These are phyloP conservation scores for Melanerpes aurifrons DNA, from an alignment of 2,113 vertebrate genomes.

Conservation along the genomic window DNA sequence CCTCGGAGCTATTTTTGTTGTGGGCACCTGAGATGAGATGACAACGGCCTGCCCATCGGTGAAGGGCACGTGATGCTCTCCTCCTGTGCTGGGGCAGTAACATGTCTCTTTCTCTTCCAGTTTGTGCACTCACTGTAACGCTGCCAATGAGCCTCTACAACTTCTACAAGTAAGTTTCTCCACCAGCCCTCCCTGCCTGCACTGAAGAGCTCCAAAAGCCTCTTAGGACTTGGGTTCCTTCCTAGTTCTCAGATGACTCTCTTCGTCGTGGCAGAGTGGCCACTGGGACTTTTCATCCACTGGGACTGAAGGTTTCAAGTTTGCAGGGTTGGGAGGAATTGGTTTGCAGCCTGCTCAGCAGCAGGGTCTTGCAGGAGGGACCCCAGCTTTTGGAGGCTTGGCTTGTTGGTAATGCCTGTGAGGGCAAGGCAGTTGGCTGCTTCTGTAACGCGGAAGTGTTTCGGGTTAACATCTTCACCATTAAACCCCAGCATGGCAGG, in stretches of 20 bases:
- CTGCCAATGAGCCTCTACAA: constrained; percentile 97
- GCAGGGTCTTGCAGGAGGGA: background rate
- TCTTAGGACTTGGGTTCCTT: background rate
- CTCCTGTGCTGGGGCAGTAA: background rate
- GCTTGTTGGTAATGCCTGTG: background rate
- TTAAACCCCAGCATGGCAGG: too few relatives aligned
- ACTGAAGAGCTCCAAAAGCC: background rate
- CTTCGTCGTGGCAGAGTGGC: too few relatives aligned
- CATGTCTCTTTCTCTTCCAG: constrained; percentile 71
- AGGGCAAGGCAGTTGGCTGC: too few relatives aligned
- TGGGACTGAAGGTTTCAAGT: background rate
- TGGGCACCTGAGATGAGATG: background rate
- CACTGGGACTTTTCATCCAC: background rate
- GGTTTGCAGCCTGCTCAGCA: background rate
- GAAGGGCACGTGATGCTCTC: background rate
- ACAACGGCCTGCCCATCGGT: fast-evolving
- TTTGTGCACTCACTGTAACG: constrained; percentile 90
- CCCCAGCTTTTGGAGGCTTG: background rate
- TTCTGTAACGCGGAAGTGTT: background rate
- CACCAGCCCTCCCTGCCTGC: fast-evolving
- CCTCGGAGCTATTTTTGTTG: background rate
- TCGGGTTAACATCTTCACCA: too few relatives aligned
- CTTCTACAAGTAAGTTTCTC: constrained; percentile 87
- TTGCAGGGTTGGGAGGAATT: background rate
- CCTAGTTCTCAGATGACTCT: fast-evolving